Conservation (phyloP, 1,140 invertebrate genomes). For the Galleria mellonella region DNA sequence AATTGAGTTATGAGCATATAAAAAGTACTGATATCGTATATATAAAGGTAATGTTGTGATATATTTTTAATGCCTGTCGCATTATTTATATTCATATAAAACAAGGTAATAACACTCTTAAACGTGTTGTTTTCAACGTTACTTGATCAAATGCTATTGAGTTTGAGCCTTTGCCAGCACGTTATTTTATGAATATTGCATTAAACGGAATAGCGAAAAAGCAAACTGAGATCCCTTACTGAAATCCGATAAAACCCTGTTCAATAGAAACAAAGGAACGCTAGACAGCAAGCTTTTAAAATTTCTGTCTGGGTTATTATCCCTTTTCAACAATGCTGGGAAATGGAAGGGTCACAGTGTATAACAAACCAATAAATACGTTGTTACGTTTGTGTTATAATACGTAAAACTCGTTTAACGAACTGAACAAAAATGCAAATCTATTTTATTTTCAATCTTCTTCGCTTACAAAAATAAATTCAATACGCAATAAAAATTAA, state of each 20-base stretch:
- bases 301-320: conserved; percentile 19
- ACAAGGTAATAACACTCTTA: background rate
- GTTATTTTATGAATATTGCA: conserved; percentile 8
- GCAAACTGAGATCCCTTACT: conserved; percentile 5
- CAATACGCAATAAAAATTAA: too few relatives aligned
- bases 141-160: background rate
- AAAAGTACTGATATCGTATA: too few relatives aligned
- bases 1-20: too few relatives aligned
- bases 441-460: too few relatives aligned
- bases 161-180: background rate
- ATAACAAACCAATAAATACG: too few relatives aligned
- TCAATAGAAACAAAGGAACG: conserved; percentile 16
- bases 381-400: too few relatives aligned
- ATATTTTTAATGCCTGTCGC: conserved; percentile 1
- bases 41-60: background rate
- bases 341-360: too few relatives aligned
- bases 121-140: too few relatives aligned
- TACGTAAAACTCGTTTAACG: too few relatives aligned
- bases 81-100: background rate
- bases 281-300: conserved; percentile 23
- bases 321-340: conserved; percentile 1
- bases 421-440: too few relatives aligned
- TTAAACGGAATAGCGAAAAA: conserved; percentile 1
- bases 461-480: too few relatives aligned
- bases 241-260: conserved; percentile 18